Evolutionary conservation across 2,797 vertebrate species (phyloP).

Genomic region (Sebastes miniatus): DNA sequence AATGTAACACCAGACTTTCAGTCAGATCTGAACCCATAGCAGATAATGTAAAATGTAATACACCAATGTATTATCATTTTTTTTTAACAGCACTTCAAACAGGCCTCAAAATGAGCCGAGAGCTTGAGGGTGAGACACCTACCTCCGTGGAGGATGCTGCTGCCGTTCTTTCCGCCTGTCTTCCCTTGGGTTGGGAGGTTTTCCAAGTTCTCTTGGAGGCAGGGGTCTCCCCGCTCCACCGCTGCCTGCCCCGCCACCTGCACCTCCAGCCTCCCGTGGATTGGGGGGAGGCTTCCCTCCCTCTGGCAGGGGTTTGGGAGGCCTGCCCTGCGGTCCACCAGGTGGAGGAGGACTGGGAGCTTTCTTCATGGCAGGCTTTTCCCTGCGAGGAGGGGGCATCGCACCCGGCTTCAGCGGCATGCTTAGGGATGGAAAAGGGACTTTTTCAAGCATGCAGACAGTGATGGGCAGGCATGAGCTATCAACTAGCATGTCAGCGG

Average conservation of each 20-base stretch:
- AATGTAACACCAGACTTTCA: neutral
- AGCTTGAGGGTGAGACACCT: neutral
- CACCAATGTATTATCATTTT: no score
- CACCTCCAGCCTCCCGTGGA: slow-evolving; percentile 73
- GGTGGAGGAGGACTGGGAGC: slow-evolving; percentile 81
- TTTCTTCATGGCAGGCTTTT: slow-evolving; percentile 90
- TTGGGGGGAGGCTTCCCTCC: slow-evolving; percentile 83
- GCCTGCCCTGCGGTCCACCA: slow-evolving; percentile 70
- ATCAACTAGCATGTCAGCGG: neutral
- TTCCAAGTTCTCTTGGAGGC: slow-evolving; percentile 78
- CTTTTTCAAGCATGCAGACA: slow-evolving; percentile 24
- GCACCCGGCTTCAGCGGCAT: slow-evolving; percentile 70
- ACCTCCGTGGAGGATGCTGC: slow-evolving; percentile 89
- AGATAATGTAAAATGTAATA: neutral
- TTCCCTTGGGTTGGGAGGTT: slow-evolving; percentile 85
- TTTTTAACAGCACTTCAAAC: no score
- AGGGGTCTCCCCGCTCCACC: slow-evolving; percentile 75
- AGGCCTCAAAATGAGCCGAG: neutral
- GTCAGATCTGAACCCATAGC: neutral
- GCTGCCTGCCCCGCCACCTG: slow-evolving; percentile 51
- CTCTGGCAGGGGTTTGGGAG: slow-evolving; percentile 76
- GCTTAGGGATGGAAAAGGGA: slow-evolving; percentile 51
- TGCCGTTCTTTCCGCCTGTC: slow-evolving; percentile 90
- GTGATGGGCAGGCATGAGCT: neutral
- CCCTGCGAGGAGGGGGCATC: slow-evolving; percentile 80